Evolutionary conservation across 2,888 invertebrate genomes (phyloP).

Genomic region (Parnassius smintheus): DNA sequence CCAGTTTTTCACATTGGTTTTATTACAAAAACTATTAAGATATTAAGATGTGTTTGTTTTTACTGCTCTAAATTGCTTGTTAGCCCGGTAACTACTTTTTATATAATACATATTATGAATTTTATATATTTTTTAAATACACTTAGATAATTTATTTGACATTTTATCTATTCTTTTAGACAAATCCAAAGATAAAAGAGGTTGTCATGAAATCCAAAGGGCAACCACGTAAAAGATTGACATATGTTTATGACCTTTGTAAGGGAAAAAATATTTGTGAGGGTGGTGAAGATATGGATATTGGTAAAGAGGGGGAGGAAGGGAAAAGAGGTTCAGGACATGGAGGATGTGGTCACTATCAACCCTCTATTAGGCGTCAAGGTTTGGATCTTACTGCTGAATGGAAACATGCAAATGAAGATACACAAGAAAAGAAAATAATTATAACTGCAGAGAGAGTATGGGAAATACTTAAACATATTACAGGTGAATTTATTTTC

Average conservation of each 20-base stretch:
- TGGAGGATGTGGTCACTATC: conserved; percentile 99
- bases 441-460: conserved; percentile 96
- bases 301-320: conserved; percentile 88
- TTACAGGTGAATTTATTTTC: conserved; percentile 78
- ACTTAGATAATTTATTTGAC: background rate
- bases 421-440: conserved; percentile 98
- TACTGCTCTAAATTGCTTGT: conserved; percentile 98
- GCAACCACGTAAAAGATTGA: conserved; percentile 95
- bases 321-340: conserved; percentile 84
- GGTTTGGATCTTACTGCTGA: conserved; percentile 97
- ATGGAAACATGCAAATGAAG: conserved; percentile 99
- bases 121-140: background rate
- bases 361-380: conserved; percentile 93
- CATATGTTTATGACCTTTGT: conserved; percentile 98
- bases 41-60: conserved; percentile 99
- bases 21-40: conserved; percentile 97
- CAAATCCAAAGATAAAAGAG: conserved; percentile 95
- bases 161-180: conserved; percentile 71
- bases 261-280: conserved; percentile 99
- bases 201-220: conserved; percentile 97
- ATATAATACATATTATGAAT: conserved; percentile 5
- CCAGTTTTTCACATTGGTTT: conserved; percentile 99
- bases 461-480: conserved; percentile 97
- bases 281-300: conserved; percentile 98
- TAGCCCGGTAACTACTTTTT: conserved; percentile 86